These are phyloP conservation scores for Stichopus horrens DNA, from an alignment of 53 echinoderm and acorn worm species.

Conservation along the genomic window DNA sequence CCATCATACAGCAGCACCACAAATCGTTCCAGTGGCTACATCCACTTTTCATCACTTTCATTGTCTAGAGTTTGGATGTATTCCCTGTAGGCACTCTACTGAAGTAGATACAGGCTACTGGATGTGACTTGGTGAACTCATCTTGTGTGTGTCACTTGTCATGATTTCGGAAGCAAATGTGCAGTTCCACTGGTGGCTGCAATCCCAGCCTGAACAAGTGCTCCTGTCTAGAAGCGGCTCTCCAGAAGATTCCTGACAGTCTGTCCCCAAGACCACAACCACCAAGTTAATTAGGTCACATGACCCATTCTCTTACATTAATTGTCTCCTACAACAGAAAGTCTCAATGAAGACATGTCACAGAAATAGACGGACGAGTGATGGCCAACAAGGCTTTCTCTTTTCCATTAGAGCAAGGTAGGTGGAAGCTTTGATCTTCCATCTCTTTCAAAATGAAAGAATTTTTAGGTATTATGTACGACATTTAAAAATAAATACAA, in stretches of 20 bases:
- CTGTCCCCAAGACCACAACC: no score
- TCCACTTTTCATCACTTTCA: not conserved
- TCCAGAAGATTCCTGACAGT: constrained; percentile 30
- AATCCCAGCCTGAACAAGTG: constrained; percentile 21
- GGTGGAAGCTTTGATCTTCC: no score
- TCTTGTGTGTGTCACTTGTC: constrained; percentile 36
- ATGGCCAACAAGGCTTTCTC: no score
- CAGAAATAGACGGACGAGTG: no score
- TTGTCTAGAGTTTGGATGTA: constrained; percentile 3
- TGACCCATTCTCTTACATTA: no score
- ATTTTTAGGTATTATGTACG: no score
- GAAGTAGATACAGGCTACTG: constrained; percentile 42
- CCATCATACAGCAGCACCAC: constrained; percentile 10
- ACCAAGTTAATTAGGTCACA: no score
- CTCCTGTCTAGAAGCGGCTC: constrained; percentile 32
- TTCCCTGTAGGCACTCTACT: constrained; percentile 34
- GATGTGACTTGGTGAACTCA: constrained; percentile 45
- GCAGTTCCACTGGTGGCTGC: constrained; percentile 49
- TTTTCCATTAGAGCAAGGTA: no score
- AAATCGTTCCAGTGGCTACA: constrained; percentile 33
- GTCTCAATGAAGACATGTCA: no score
- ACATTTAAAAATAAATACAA: no score
- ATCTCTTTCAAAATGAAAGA: no score
- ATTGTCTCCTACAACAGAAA: no score
- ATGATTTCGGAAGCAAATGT: constrained; percentile 39